Evolutionary conservation across 2,113 vertebrate species (phyloP), one percentile per base, ranked within the genome.

Genomic region (Xiphias gladius): DNA sequence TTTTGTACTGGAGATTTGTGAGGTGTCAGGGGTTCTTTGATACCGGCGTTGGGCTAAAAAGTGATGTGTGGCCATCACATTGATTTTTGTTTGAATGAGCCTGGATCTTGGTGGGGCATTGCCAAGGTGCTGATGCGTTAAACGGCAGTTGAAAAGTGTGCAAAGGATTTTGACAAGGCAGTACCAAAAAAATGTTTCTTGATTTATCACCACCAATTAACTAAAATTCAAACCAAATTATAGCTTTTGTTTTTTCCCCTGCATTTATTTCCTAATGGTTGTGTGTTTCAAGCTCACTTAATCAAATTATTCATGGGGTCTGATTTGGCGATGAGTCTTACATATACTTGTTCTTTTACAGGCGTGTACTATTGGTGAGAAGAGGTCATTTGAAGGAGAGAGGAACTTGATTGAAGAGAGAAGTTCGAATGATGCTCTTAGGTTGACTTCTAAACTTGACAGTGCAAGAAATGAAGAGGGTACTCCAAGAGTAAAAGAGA

Each of bases 321-420:
- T 84, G 82, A 76, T 89, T 83, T 91, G 86, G 89, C 80, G 61
- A 59, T 83, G 82, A 92, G 89, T 91, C 91, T 94, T 91, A 94
- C 89, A 59, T 93, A 87, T 94, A 91, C 91, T 94, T 93, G 84
- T 93, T 94, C 82, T 94, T 89, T 94, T 93, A 79, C 94, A 94
- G 94, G 92, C 73, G 14, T 88, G 84, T 91, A 78, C 92, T 81
- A 76, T 90, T 86, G 90, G 82, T 78, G 86, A 87, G 88, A 92
- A 82, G 89, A 92, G 65, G 66, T 88, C 89, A 82, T 87, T 88
- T 93, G 92, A 93, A 90, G 91, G 82, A 86, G 82, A 91, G 68
- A 86, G 84, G 84, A 90, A 79, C 90, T 91, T 92, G 89, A 89
- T 84, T 90, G 81, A 93, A 87, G 89, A 92, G 89, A 90, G 86